phyloP scores from a whole-genome alignment of 2,113 vertebrate species.

The Murina feae region DNA sequence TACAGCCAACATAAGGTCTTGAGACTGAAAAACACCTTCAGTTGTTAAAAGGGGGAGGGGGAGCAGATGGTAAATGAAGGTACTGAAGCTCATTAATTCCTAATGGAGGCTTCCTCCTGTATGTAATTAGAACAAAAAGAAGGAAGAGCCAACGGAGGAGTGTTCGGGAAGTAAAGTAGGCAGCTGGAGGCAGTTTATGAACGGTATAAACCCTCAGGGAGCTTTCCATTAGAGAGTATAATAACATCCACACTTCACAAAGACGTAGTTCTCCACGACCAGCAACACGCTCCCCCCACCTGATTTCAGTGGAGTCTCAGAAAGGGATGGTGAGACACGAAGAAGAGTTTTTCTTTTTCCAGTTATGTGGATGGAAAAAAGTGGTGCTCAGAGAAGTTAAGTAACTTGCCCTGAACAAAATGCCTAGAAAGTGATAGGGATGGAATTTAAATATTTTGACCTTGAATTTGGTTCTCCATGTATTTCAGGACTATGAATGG shows the following conservation, averaged over 20 bases:
- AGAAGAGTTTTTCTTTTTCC: not conserved
- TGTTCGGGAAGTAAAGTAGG: slow-evolving; percentile 50
- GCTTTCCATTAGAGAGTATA: slow-evolving; percentile 50
- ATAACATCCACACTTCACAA: slow-evolving; percentile 25
- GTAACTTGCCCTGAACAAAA: not conserved
- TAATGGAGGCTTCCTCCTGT: slow-evolving; percentile 69
- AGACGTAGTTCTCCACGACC: not conserved
- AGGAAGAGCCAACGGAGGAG: slow-evolving; percentile 58
- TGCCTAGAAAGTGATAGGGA: not conserved
- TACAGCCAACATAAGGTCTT: slow-evolving; percentile 52
- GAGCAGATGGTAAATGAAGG: slow-evolving; percentile 74
- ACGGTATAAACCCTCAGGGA: slow-evolving; percentile 69
- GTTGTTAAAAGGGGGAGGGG: slow-evolving; percentile 46
- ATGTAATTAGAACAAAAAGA: slow-evolving; percentile 70
- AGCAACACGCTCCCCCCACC: not conserved
- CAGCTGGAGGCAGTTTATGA: slow-evolving; percentile 63
- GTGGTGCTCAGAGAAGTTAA: not conserved
- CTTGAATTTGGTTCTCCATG: not conserved
- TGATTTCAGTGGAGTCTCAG: not conserved
- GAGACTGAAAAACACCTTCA: slow-evolving; percentile 68
- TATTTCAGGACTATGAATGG: not conserved
- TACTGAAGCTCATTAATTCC: slow-evolving; percentile 72
- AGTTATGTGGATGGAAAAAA: not conserved
- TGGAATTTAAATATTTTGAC: not conserved
- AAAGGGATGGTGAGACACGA: not conserved